Evolutionary conservation across 2,888 invertebrate genomes (phyloP), one percentile per base, ranked within the genome.

Genomic region (Augochlorella aurata): DNA sequence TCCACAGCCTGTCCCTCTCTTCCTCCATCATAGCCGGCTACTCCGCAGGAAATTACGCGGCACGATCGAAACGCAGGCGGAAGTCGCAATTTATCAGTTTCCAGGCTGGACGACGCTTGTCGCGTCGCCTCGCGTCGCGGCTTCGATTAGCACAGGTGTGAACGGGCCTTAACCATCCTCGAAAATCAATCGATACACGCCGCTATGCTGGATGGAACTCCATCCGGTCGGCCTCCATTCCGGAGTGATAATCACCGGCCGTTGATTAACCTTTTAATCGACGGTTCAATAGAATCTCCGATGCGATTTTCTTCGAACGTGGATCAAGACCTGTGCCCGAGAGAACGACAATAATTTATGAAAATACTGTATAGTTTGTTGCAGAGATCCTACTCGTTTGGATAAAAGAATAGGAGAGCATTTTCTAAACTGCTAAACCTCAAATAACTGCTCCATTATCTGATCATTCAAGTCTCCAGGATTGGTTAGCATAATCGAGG

Each of bases 21-120:
- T 54, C 52, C 82, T 50, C 75, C 52, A 71, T 75, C 47, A 68
- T 50, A 66, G 87, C 83, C 89, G 88, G 80, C 90, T 89, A 89
- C 90, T 88, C 87, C 84, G 88, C 93, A 93, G 93, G 93, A 93
- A 93, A 93, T 93, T 93, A 92, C 92, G 89, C 89, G 90, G 87
- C 84, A 86, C 91, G 92, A 90, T 91, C 91, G 91, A 93, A 93
- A 92, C 92, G 90, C 89, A 85, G 87, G 88, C 89, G 93, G 93
- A 93, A 93, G 92, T 93, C 85, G 91, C 92, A 93, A 93, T 93
- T 93, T 93, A 93, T 93, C 93, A 93, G 92, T 91, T 92, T 89
- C 90, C 84, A 89, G 87, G 88, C 89, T 89, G 89, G 87, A 86
- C 87, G 87, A 58, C 58, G 24, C 21, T 82, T 24, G 61, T 50